phyloP scores from a whole-genome alignment of 2,888 invertebrate genomes.

The Sphinx pinastri region DNA sequence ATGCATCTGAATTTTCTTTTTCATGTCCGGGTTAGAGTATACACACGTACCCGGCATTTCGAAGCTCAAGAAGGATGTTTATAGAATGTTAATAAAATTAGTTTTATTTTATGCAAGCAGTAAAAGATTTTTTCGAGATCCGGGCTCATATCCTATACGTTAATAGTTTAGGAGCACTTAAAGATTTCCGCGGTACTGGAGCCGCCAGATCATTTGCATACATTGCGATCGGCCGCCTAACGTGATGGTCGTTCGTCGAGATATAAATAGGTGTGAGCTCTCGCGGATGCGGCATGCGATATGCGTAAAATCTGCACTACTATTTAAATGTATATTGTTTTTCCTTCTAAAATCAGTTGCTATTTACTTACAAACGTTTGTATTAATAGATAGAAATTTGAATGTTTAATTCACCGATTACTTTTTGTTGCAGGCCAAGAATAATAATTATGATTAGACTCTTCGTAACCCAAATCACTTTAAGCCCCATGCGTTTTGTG shows the following conservation, averaged over 20 bases:
- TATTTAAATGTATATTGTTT: constrained; percentile 26
- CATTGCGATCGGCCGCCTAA: constrained; percentile 46
- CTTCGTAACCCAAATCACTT: not conserved
- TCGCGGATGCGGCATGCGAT: constrained; percentile 44
- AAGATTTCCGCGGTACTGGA: constrained; percentile 50
- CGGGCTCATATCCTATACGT: constrained; percentile 42
- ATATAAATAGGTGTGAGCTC: constrained; percentile 46
- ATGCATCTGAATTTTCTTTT: not conserved
- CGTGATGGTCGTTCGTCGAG: constrained; percentile 36
- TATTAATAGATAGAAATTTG: too few species aligned
- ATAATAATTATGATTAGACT: not conserved
- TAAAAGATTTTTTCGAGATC: constrained; percentile 34
- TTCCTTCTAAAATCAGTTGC: not conserved
- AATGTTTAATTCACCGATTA: too few species aligned
- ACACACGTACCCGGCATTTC: not conserved
- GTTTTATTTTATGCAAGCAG: not conserved
- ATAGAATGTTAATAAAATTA: constrained; percentile 32
- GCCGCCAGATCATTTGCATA: constrained; percentile 56
- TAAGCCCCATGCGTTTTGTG: too few species aligned
- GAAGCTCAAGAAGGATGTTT: constrained; percentile 28
- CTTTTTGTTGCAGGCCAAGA: too few species aligned
- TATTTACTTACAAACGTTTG: too few species aligned
- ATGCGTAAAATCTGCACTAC: constrained; percentile 35
- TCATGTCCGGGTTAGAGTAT: not conserved
- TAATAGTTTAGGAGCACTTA: constrained; percentile 45